Evolutionary conservation across 1,140 invertebrate species (phyloP).

Genomic region (Aradophagus sp.): DNA sequence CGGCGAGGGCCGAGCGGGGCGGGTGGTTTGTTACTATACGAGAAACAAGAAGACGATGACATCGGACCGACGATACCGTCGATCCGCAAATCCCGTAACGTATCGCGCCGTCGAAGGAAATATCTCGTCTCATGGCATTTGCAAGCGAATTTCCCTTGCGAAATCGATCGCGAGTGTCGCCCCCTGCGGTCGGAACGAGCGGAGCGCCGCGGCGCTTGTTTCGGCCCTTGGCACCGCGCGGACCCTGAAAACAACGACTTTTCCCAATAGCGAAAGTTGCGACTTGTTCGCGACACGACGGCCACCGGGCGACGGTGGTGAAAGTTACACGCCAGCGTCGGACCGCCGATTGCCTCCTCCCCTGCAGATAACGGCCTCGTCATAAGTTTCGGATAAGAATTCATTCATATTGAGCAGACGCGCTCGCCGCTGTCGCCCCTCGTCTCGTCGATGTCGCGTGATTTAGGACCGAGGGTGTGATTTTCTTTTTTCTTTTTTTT

Average conservation of each 20-base stretch:
- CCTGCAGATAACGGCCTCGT: conserved; percentile 44
- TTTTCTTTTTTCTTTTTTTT: no score
- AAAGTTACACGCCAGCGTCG: conserved; percentile 53
- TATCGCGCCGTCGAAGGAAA: conserved; percentile 35
- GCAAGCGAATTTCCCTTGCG: conserved; percentile 37
- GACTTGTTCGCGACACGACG: conserved; percentile 19
- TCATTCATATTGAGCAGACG: conserved; percentile 34
- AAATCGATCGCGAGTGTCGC: conserved; percentile 38
- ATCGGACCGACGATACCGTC: conserved; percentile 3
- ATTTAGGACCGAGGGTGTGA: no score
- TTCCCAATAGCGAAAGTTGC: conserved; percentile 56
- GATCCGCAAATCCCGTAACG: conserved; percentile 10
- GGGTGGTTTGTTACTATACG: no score
- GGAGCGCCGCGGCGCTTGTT: no score
- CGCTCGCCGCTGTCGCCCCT: no score
- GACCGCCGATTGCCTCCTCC: conserved; percentile 17
- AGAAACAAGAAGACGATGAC: no score
- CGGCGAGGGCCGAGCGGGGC: no score
- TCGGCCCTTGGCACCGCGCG: no score
- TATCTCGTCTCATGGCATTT: conserved; percentile 29
- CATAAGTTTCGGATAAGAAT: conserved; percentile 43
- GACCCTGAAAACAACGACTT: conserved; percentile 50
- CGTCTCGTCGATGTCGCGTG: no score
- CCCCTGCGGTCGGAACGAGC: conserved; percentile 31
- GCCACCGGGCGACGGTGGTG: conserved; percentile 8